phyloP scores from a whole-genome alignment of 2,888 invertebrate genomes.

The Meiosimyza decipiens region DNA sequence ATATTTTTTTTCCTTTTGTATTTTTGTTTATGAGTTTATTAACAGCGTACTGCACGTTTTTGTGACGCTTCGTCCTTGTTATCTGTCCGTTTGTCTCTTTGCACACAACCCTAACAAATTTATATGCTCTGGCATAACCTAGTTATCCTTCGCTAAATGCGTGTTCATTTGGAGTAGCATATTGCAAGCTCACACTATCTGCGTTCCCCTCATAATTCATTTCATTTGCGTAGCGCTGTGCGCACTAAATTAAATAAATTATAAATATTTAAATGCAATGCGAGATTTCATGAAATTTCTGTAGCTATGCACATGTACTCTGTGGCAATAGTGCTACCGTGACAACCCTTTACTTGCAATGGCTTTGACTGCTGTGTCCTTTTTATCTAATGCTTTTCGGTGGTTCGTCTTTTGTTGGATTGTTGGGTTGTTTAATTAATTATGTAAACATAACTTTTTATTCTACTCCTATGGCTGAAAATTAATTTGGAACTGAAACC shows the following conservation, averaged over 20 bases:
- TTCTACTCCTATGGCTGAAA: slow-evolving; percentile 28
- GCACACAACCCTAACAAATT: neutral
- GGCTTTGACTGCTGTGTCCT: neutral
- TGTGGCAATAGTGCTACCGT: neutral
- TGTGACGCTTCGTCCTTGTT: neutral
- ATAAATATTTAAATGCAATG: slow-evolving; percentile 6
- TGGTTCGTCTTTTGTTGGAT: slow-evolving; percentile 26
- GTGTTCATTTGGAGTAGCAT: slow-evolving; percentile 32
- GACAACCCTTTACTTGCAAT: neutral
- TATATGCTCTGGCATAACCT: neutral
- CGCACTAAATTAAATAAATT: slow-evolving; percentile 29
- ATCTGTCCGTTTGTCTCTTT: neutral
- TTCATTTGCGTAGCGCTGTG: neutral
- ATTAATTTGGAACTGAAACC: slow-evolving; percentile 35
- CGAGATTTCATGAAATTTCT: neutral
- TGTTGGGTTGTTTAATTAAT: slow-evolving; percentile 48
- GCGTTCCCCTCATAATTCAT: neutral
- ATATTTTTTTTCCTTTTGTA: neutral
- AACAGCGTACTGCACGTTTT: neutral
- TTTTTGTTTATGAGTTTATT: slow-evolving; percentile 23
- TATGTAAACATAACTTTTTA: slow-evolving; percentile 45
- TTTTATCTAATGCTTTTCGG: slow-evolving; percentile 1
- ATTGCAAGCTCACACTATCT: slow-evolving; percentile 1
- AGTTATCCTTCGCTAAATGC: slow-evolving; percentile 29
- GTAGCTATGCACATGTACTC: slow-evolving; percentile 4